Percentiles rank a stretch among this genome's conserved stretches.
phyloP scores from a whole-genome alignment of 2,888 invertebrate species.

The Hyppa rectilinea region DNA sequence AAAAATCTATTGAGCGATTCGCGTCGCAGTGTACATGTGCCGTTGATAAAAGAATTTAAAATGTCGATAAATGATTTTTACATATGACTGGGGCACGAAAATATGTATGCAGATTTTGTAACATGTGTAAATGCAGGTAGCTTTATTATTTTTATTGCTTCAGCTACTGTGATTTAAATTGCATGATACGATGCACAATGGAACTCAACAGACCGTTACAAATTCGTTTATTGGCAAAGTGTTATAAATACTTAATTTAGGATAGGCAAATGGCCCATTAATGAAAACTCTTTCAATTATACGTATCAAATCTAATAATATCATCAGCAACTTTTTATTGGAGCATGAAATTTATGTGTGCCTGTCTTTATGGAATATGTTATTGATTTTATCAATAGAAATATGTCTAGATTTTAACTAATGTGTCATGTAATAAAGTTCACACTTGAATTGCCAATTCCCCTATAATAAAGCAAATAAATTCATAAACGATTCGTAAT shows the following conservation, averaged over 20 bases:
- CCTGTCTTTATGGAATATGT: slow-evolving; percentile 14
- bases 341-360: slow-evolving; percentile 46
- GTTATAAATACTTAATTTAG: slow-evolving; percentile 80
- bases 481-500: slow-evolving; percentile 6
- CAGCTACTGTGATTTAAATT: slow-evolving; percentile 82
- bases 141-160: slow-evolving; percentile 77
- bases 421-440: neutral
- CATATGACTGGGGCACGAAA: slow-evolving; percentile 82
- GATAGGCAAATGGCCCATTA: slow-evolving; percentile 74
- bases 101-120: slow-evolving; percentile 80
- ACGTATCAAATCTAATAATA: slow-evolving; percentile 42
- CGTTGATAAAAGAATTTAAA: slow-evolving; percentile 84
- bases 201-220: slow-evolving; percentile 85
- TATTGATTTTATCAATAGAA: slow-evolving; percentile 24
- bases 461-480: neutral
- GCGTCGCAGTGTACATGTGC: slow-evolving; percentile 84
- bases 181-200: slow-evolving; percentile 79
- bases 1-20: slow-evolving; percentile 87
- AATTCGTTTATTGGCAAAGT: slow-evolving; percentile 79
- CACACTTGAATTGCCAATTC: slow-evolving; percentile 13
- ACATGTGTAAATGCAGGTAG: slow-evolving; percentile 86
- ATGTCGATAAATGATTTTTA: slow-evolving; percentile 89
- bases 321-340: slow-evolving; percentile 33
- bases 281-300: slow-evolving; percentile 71
- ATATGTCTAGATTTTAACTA: slow-evolving; percentile 1